These are phyloP conservation scores for Eilema depressum DNA, from an alignment of 2,888 invertebrate genomes.

Conservation along the genomic window DNA sequence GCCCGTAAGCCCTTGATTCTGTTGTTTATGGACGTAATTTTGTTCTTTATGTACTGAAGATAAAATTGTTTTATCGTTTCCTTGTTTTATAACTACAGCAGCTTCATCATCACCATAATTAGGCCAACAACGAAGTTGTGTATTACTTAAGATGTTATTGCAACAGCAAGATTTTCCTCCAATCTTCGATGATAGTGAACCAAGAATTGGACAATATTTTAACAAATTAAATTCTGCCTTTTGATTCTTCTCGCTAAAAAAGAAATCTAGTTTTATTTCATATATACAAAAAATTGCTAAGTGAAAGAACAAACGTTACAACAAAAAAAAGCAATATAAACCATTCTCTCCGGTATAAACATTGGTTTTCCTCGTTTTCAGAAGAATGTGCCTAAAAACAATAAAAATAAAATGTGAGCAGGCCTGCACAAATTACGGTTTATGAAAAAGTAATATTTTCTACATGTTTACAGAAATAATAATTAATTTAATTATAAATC, in stretches of 20 bases:
- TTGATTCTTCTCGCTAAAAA: conserved; percentile 47
- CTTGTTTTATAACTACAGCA: neutral
- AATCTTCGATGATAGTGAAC: conserved; percentile 5
- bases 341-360: conserved; percentile 48
- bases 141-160: neutral
- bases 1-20: neutral
- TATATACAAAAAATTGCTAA: conserved; percentile 11
- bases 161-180: neutral
- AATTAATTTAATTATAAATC: neutral
- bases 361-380: conserved; percentile 31
- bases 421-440: neutral
- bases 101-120: neutral
- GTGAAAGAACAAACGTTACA: neutral
- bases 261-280: conserved; percentile 1
- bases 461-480: neutral
- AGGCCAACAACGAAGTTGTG: neutral
- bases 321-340: conserved; percentile 36
- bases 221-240: conserved; percentile 39
- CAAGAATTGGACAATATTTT: conserved; percentile 27
- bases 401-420: conserved; percentile 29
- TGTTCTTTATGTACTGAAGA: neutral
- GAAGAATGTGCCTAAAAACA: conserved; percentile 34
- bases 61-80: neutral
- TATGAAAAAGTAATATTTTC: neutral
- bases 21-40: neutral